These are phyloP conservation scores for Ectobius pallidus DNA, from an alignment of 2,888 invertebrate genomes.

Conservation along the genomic window DNA sequence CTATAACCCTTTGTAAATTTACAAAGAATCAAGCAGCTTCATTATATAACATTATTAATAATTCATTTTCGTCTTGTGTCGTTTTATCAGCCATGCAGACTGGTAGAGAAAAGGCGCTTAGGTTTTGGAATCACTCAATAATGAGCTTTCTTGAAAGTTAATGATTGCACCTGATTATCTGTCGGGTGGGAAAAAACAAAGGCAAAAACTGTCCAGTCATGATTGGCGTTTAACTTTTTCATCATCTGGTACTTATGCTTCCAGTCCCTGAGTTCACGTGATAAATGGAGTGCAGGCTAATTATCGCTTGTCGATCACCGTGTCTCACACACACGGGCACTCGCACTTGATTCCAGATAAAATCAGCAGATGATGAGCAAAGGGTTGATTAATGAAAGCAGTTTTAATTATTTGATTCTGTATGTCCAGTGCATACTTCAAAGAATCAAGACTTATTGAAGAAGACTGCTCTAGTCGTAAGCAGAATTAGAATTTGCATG, in stretches of 20 bases:
- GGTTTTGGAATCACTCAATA: slow-evolving; percentile 9
- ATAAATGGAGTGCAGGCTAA: slow-evolving; percentile 28
- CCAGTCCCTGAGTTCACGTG: background rate
- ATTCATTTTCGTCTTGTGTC: no score
- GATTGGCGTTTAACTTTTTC: slow-evolving; percentile 27
- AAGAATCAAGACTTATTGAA: no score
- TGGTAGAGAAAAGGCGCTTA: no score
- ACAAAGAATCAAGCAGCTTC: no score
- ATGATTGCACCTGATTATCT: slow-evolving; percentile 20
- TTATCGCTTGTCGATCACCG: slow-evolving; percentile 24
- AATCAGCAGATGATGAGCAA: no score
- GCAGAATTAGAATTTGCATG: no score
- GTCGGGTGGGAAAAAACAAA: slow-evolving; percentile 3
- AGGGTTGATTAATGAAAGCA: background rate
- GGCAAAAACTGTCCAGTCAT: slow-evolving; percentile 22
- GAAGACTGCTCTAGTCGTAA: no score
- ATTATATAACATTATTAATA: no score
- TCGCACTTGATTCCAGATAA: background rate
- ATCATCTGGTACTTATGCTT: background rate
- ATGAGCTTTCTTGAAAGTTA: slow-evolving; percentile 23
- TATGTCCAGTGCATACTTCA: no score
- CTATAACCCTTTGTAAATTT: no score
- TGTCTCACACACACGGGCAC: background rate
- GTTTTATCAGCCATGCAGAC: no score
- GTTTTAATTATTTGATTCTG: no score